Base-by-base conservation (phyloP, 2,113 vertebrate species). In the Xenopus laevis region DNA sequence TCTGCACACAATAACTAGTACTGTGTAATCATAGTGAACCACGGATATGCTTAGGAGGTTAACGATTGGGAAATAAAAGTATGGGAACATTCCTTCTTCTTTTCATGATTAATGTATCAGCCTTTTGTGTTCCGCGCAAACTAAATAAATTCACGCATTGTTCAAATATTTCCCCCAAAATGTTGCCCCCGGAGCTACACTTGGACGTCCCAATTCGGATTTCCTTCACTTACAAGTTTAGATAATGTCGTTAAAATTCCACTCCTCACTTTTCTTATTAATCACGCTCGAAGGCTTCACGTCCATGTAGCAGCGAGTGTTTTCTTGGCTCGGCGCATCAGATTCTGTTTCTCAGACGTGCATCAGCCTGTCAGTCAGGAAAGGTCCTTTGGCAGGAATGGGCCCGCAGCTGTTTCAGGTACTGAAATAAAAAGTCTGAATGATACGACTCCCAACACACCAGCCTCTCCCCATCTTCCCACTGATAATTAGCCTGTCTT, bases 61-160 rank as follows among this genome's bases (percentile, higher is more conserved):
- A 10, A 50, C 4, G 1, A 50, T 9, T 10, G 8, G 10, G 13
- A 55, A 71, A 50, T 71, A 40, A 40, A 40, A 45, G 18, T 33
- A 27, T 75, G 65, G 64, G 72, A 75, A 75, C 10, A 45, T 23
- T 53, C 17, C 47, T 17, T 1, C 33, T 67, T 46, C 55, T 68
- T 17, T 46, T 40, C 4, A 10, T 68, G 72, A 75, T 68, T 33
- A 52, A 75, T 75, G 72, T 75, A 75, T 75, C 27, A 18, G 57
- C 10, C 57, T 45, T 75, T 75, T 75, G 72, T 68, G 65, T 75
- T 45, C 4, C 46, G 23, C 47, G n/a, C 30, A 27, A 40, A 40
- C 71, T 13, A 57, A 30, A 62, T 62, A 75, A 65, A 75, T 75
- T 75, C 72, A 33, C 65, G 53, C 72, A 75, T 75, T 75, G 46